Percentiles rank a stretch among this genome's conserved stretches.
Evolutionary conservation across 2,888 invertebrate genomes (phyloP).

Genomic region (Drosophila eohydei): DNA sequence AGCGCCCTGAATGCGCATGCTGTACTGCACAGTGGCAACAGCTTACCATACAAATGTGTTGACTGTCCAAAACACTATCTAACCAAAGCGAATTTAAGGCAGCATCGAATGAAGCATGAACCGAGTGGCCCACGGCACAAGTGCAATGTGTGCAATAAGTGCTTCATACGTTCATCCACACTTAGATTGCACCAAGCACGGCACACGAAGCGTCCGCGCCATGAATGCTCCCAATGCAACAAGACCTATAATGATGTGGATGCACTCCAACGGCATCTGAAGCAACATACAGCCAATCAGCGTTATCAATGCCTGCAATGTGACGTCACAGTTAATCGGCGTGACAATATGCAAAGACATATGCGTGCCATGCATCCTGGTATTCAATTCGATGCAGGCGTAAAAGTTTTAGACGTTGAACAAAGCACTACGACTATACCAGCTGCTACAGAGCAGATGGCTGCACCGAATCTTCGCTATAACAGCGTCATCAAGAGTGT

Average conservation of each 20-base stretch:
- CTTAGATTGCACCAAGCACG: slow-evolving; percentile 86
- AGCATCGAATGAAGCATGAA: slow-evolving; percentile 86
- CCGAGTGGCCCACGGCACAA: slow-evolving; percentile 80
- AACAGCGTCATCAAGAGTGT: slow-evolving; percentile 83
- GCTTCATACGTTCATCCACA: slow-evolving; percentile 87
- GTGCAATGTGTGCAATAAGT: slow-evolving; percentile 87
- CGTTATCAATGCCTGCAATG: slow-evolving; percentile 90
- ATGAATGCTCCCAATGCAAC: slow-evolving; percentile 88
- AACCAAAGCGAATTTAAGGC: slow-evolving; percentile 89
- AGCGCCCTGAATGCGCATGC: slow-evolving; percentile 87
- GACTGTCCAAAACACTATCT: slow-evolving; percentile 87
- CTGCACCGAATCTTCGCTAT: slow-evolving; percentile 51
- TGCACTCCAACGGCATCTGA: slow-evolving; percentile 89
- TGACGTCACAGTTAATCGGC: slow-evolving; percentile 89
- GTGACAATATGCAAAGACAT: slow-evolving; percentile 92
- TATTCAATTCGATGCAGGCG: slow-evolving; percentile 58
- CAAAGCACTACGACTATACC: neutral
- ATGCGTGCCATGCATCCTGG: slow-evolving; percentile 90
- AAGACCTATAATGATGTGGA: slow-evolving; percentile 89
- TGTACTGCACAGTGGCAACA: slow-evolving; percentile 88
- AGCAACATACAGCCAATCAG: slow-evolving; percentile 67
- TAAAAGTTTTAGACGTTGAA: slow-evolving; percentile 47
- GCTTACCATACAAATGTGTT: slow-evolving; percentile 86
- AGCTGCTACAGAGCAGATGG: neutral
- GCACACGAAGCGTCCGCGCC: slow-evolving; percentile 86